phyloP scores from a whole-genome alignment of 2,113 vertebrate genomes.

The Raja brachyura region DNA sequence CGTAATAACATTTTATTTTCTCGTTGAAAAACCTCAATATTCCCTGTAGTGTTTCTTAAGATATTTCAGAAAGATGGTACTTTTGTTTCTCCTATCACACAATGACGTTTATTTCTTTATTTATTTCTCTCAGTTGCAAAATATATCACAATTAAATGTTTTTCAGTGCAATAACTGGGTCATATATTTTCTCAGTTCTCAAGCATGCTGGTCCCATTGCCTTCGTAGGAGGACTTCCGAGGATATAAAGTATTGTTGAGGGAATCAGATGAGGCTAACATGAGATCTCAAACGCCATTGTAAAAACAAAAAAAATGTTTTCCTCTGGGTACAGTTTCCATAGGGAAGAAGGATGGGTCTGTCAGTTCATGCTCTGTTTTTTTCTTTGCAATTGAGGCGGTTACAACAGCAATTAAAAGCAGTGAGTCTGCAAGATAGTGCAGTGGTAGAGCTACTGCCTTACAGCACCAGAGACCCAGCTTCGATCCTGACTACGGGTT shows the following conservation, averaged over 20 bases:
- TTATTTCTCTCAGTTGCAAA: background rate
- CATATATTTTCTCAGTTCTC: background rate
- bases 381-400: background rate
- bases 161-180: background rate
- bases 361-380: background rate
- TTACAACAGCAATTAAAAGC: constrained; percentile 23
- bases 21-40: background rate
- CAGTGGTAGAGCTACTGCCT: no score
- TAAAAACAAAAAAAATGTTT: background rate
- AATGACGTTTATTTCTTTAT: background rate
- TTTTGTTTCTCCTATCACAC: background rate
- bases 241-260: background rate
- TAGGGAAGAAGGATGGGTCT: constrained; percentile 12
- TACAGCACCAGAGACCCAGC: no score
- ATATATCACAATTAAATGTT: background rate
- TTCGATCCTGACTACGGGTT: no score
- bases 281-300: background rate
- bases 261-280: background rate
- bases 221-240: background rate
- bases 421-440: background rate
- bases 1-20: background rate
- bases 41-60: background rate
- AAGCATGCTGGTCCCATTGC: background rate
- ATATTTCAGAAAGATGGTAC: background rate
- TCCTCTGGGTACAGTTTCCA: background rate